Conservation (phyloP, 2,797 vertebrate species). For the Melanotaenia maccullochi region DNA sequence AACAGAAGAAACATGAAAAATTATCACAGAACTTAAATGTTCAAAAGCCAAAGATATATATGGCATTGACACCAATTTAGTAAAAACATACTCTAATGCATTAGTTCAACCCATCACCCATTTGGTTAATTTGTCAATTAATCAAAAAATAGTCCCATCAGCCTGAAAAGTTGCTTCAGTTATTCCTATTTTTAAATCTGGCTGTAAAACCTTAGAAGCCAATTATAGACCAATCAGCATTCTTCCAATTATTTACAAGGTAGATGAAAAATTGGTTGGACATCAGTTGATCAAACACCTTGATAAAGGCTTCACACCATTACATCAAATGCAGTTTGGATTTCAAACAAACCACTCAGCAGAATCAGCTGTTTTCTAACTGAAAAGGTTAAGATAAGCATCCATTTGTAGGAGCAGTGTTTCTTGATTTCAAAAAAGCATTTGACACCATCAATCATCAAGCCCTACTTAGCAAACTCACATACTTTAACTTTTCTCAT, state of each 20-base stretch:
- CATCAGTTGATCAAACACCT: background rate
- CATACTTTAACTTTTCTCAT: background rate
- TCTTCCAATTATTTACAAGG: background rate
- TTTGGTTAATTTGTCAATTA: slow-evolving; percentile 1
- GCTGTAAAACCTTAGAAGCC: background rate
- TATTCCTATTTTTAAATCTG: background rate
- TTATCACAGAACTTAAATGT: background rate
- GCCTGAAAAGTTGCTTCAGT: background rate
- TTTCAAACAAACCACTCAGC: background rate
- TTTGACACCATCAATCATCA: background rate
- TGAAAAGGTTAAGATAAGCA: background rate
- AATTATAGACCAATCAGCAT: background rate
- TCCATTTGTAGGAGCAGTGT: background rate
- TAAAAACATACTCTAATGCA: background rate
- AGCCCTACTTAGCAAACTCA: background rate
- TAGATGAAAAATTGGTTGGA: no score
- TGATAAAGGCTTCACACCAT: no score
- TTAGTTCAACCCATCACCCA: no score
- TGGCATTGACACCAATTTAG: background rate
- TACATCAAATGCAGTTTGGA: background rate
- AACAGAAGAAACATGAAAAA: background rate
- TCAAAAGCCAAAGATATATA: background rate
- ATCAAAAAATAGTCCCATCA: background rate
- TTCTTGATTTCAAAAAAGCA: background rate
- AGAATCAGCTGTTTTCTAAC: background rate